These are phyloP conservation scores for Solea solea DNA, from an alignment of 2,113 vertebrate genomes.

Conservation along the genomic window DNA sequence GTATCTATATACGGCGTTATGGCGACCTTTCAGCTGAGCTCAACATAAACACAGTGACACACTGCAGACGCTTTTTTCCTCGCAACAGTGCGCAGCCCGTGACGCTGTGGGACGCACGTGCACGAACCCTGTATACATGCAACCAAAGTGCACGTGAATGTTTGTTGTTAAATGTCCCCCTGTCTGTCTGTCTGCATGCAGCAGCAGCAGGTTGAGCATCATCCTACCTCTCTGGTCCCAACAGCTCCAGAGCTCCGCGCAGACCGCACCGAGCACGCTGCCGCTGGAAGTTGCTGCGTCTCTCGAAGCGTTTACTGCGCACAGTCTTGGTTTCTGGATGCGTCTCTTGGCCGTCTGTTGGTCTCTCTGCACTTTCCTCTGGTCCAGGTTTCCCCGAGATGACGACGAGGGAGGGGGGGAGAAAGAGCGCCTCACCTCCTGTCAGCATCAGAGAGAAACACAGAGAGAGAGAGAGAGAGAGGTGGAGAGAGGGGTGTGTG, in stretches of 20 bases:
- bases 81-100: constrained; percentile 2
- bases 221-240: constrained; percentile 18
- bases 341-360: not conserved
- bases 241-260: constrained; percentile 14
- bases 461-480: not conserved
- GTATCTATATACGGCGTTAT: constrained; percentile 14
- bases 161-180: not conserved
- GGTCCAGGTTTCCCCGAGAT: constrained; percentile 34
- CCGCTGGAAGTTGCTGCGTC: constrained; percentile 42
- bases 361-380: not conserved
- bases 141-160: not conserved
- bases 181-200: not conserved
- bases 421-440: constrained; percentile 44
- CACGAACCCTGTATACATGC: not conserved
- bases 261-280: constrained; percentile 5
- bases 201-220: too few relatives aligned
- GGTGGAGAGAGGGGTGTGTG: constrained; percentile 1
- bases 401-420: constrained; percentile 6
- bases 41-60: constrained; percentile 31
- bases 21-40: constrained; percentile 1
- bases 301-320: constrained; percentile 16
- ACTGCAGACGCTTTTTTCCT: constrained; percentile 9
- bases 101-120: not conserved
- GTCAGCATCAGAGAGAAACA: constrained; percentile 37
- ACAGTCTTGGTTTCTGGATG: not conserved